Evolutionary conservation across 2,797 vertebrate species (phyloP).

Genomic region (Discoglossus pictus): DNA sequence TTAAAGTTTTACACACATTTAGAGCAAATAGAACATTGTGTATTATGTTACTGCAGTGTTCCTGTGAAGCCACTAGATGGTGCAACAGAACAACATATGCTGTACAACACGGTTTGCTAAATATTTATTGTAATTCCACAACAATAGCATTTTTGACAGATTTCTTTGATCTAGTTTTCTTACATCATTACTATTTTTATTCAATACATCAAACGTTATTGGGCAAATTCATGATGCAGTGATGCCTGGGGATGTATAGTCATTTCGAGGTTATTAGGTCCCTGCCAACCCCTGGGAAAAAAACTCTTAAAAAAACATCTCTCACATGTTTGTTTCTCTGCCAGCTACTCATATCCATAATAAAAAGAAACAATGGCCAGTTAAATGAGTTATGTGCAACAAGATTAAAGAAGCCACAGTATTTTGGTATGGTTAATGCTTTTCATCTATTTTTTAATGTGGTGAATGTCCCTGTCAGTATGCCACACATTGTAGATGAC

Average conservation of each 20-base stretch:
- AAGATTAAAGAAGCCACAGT: slow-evolving; percentile 20
- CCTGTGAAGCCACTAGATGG: slow-evolving; percentile 68
- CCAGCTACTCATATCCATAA: slow-evolving; percentile 52
- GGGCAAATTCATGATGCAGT: slow-evolving; percentile 51
- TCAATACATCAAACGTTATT: slow-evolving; percentile 50
- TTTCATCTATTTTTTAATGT: slow-evolving; percentile 23
- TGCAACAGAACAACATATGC: slow-evolving; percentile 56
- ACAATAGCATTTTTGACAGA: slow-evolving; percentile 35
- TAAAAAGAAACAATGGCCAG: slow-evolving; percentile 52
- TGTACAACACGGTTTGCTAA: not conserved
- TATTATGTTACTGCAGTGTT: too few relatives aligned
- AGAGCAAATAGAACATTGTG: too few relatives aligned
- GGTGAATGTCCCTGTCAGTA: not conserved
- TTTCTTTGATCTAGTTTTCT: slow-evolving; percentile 53
- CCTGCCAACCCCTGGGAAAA: slow-evolving; percentile 46
- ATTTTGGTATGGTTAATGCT: slow-evolving; percentile 5
- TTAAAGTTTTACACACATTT: too few relatives aligned
- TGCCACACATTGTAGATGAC: not conserved
- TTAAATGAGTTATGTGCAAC: slow-evolving; percentile 47
- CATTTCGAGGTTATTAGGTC: slow-evolving; percentile 57
- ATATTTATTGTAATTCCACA: slow-evolving; percentile 20
- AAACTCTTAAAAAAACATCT: slow-evolving; percentile 53
- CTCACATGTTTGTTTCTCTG: slow-evolving; percentile 33
- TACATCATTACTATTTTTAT: slow-evolving; percentile 56
- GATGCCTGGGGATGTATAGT: slow-evolving; percentile 31